A percentile compares a stretch with the other conserved stretches of the same genome.
These are phyloP conservation scores for Agelastica alni DNA, from an alignment of 2,888 invertebrate species.

Conservation along the genomic window DNA sequence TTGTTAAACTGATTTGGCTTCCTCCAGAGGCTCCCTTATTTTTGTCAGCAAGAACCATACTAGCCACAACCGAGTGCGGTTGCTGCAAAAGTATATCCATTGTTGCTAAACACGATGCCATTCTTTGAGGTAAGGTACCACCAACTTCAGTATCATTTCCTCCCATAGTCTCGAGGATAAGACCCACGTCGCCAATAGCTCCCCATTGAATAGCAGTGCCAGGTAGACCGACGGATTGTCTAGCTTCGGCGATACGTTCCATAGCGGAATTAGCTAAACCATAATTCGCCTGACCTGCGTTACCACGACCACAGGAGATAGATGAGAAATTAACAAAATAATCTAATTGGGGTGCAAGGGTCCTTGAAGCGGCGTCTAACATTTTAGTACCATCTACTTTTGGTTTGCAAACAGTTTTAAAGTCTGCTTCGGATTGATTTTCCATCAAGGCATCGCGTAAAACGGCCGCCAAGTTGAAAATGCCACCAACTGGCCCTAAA, in stretches of 20 bases:
- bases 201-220: slow-evolving; percentile 97
- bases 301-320: slow-evolving; percentile 95
- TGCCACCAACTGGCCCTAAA: slow-evolving; percentile 77
- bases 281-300: slow-evolving; percentile 96
- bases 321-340: slow-evolving; percentile 97
- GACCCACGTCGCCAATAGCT: slow-evolving; percentile 96
- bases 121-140: slow-evolving; percentile 94
- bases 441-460: slow-evolving; percentile 86
- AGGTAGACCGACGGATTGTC: slow-evolving; percentile 82
- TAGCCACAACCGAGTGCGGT: slow-evolving; percentile 79
- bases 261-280: slow-evolving; percentile 96
- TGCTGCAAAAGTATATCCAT: slow-evolving; percentile 91
- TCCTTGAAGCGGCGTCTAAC: slow-evolving; percentile 79
- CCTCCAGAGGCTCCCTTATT: slow-evolving; percentile 64
- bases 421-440: slow-evolving; percentile 80
- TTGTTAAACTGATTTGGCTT: slow-evolving; percentile 68
- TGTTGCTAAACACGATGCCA: slow-evolving; percentile 87
- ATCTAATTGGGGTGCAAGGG: slow-evolving; percentile 78
- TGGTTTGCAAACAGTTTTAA: slow-evolving; percentile 78
- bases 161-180: slow-evolving; percentile 87
- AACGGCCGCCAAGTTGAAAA: slow-evolving; percentile 95
- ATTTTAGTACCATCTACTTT: slow-evolving; percentile 85
- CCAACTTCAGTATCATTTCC: slow-evolving; percentile 90
- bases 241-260: slow-evolving; percentile 91
- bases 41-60: slow-evolving; percentile 88